Evolutionary conservation across 2,797 vertebrate species (phyloP).

Genomic region (Oophaga sylvatica): DNA sequence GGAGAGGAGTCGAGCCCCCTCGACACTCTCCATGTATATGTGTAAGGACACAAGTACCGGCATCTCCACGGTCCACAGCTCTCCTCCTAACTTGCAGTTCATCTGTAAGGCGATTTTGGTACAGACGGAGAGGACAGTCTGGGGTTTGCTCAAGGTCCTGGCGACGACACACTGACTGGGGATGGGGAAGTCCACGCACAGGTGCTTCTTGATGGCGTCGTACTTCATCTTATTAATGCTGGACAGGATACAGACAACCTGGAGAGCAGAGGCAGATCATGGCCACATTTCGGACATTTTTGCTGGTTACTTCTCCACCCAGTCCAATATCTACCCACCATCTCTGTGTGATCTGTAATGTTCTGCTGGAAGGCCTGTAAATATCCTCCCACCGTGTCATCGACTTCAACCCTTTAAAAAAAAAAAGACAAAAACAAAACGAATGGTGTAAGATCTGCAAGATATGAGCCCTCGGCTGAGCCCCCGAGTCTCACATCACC

Average conservation of each 20-base stretch:
- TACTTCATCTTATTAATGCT: conserved; percentile 91
- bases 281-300: background rate
- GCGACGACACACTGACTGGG: conserved; percentile 86
- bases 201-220: conserved; percentile 88
- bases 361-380: conserved; percentile 83
- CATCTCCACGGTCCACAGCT: conserved; percentile 69
- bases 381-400: conserved; percentile 86
- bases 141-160: conserved; percentile 84
- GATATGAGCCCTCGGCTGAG: too few species aligned
- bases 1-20: too few species aligned
- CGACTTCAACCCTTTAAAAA: conserved; percentile 79
- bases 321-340: conserved; percentile 67
- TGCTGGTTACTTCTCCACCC: background rate
- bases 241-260: conserved; percentile 77
- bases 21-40: too few species aligned
- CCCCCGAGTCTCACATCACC: conserved; percentile 63
- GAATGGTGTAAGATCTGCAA: background rate
- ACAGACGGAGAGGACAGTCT: conserved; percentile 83
- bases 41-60: conserved; percentile 66
- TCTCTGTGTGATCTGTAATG: conserved; percentile 79
- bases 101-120: conserved; percentile 95
- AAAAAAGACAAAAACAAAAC: background rate
- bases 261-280: background rate
- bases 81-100: conserved; percentile 94
- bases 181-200: conserved; percentile 88